These are phyloP conservation scores for Panurus biarmicus DNA, from an alignment of 2,113 vertebrate species.

Conservation along the genomic window DNA sequence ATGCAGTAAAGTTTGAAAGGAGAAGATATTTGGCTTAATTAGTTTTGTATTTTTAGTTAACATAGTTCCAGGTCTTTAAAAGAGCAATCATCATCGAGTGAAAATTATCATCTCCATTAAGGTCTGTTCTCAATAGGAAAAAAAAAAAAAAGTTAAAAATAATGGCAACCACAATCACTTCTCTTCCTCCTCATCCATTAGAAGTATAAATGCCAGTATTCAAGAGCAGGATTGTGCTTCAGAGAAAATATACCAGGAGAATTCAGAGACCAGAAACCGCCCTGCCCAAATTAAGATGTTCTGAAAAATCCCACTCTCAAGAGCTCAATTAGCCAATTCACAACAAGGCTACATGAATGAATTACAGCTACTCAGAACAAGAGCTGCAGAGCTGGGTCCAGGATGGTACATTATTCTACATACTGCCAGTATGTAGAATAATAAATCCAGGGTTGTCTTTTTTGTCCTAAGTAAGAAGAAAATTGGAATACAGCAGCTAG, in stretches of 20 bases:
- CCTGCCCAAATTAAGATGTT: neutral
- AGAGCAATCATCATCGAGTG: neutral
- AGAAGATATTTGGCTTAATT: neutral
- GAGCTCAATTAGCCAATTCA: neutral
- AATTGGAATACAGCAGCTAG: neutral
- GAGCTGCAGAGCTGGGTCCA: neutral
- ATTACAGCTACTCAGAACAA: neutral
- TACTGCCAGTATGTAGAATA: neutral
- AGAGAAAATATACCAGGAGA: neutral
- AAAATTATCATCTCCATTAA: neutral
- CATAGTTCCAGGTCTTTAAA: neutral
- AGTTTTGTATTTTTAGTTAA: neutral
- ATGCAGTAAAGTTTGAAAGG: neutral
- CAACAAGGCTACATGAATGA: neutral
- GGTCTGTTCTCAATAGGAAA: neutral
- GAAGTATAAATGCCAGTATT: neutral
- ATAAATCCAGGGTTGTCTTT: neutral
- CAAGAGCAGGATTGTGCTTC: neutral
- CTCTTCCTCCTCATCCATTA: neutral
- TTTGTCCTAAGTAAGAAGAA: neutral
- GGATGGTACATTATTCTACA: neutral
- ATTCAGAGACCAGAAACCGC: neutral
- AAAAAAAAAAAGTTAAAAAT: neutral
- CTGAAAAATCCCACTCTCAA: neutral
- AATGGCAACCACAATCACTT: rapidly evolving